A percentile compares a stretch with the other conserved stretches of the same genome.
Evolutionary conservation across 2,888 invertebrate species (phyloP).

Genomic region (Caenorhabditis uteleia): DNA sequence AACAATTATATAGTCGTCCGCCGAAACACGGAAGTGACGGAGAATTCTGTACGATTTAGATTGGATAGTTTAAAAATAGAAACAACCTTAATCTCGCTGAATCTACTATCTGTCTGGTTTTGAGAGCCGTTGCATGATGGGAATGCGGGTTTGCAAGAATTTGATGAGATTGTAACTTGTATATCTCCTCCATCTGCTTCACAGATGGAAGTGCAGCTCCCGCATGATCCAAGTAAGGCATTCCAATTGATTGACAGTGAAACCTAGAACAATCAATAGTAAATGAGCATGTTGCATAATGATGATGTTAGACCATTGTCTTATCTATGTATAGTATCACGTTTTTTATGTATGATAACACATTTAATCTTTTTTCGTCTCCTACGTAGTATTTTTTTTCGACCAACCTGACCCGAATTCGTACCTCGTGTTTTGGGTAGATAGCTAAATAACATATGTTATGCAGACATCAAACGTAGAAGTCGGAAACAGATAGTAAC

Average conservation of each 20-base stretch:
- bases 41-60: slow-evolving; percentile 76
- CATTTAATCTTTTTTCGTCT: too few species aligned
- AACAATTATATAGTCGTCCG: slow-evolving; percentile 83
- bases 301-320: too few species aligned
- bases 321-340: too few species aligned
- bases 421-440: too few species aligned
- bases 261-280: too few species aligned
- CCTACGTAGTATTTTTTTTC: too few species aligned
- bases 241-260: slow-evolving; percentile 9
- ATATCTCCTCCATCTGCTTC: slow-evolving; percentile 37
- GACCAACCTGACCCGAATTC: too few species aligned
- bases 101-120: slow-evolving; percentile 84
- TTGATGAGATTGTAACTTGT: slow-evolving; percentile 15
- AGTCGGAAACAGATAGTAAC: too few species aligned
- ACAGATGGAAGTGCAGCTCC: slow-evolving; percentile 47
- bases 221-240: slow-evolving; percentile 56
- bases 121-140: slow-evolving; percentile 78
- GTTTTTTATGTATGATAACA: too few species aligned
- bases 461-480: too few species aligned
- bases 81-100: slow-evolving; percentile 67
- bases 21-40: slow-evolving; percentile 82
- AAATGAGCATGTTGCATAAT: too few species aligned
- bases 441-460: too few species aligned
- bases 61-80: neutral
- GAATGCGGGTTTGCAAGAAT: slow-evolving; percentile 86